Evolutionary conservation across 1,140 invertebrate species (phyloP).

Genomic region (Hyposmocoma kahamanoa): DNA sequence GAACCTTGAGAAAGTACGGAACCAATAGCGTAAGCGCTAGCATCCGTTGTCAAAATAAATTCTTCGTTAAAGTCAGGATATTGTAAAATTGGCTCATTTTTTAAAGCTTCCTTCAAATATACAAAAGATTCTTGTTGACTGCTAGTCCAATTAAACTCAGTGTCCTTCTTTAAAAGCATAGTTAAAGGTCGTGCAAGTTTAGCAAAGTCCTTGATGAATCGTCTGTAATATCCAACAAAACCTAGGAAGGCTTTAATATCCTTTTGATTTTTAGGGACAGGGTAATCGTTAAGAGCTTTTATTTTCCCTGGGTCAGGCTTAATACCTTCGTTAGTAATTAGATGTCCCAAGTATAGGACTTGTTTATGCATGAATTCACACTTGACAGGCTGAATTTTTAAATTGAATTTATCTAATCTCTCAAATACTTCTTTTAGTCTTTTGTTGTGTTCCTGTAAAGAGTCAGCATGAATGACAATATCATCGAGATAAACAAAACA

Average conservation of each 20-base stretch:
- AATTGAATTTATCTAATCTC: not conserved
- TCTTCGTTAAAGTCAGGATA: constrained; percentile 16
- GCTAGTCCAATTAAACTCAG: constrained; percentile 27
- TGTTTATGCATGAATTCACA: not conserved
- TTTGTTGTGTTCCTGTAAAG: constrained; percentile 24
- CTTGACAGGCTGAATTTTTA: not conserved
- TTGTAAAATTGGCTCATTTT: constrained; percentile 13
- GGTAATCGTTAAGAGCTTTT: constrained; percentile 20
- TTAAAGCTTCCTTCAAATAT: constrained; percentile 18
- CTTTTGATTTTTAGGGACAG: constrained; percentile 20
- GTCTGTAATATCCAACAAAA: constrained; percentile 28
- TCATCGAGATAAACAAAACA: constrained; percentile 23
- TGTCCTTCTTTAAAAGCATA: constrained; percentile 24
- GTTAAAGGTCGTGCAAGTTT: constrained; percentile 26
- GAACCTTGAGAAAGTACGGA: no score
- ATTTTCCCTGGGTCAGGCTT: constrained; percentile 24
- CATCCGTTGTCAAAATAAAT: constrained; percentile 15
- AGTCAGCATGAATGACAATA: constrained; percentile 12
- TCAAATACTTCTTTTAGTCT: constrained; percentile 28
- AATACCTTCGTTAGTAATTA: constrained; percentile 18
- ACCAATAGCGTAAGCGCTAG: constrained; percentile 22
- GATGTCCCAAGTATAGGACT: constrained; percentile 19
- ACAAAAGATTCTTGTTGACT: constrained; percentile 30
- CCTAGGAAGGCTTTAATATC: constrained; percentile 32
- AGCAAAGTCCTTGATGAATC: constrained; percentile 30